Conservation (phyloP, 2,113 vertebrate genomes). For the Notothenia rossii region DNA sequence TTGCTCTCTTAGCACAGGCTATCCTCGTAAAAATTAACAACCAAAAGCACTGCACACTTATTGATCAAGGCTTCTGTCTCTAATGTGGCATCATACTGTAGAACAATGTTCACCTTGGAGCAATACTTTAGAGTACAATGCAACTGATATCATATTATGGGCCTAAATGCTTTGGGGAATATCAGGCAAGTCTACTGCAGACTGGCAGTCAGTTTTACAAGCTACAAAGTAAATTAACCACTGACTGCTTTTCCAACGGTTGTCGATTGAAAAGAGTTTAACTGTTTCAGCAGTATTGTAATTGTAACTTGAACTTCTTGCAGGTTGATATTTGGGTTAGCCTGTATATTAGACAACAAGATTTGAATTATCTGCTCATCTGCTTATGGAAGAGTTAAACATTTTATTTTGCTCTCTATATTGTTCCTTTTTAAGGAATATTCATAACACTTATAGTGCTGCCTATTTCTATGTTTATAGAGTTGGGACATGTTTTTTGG, state of each 20-base stretch:
- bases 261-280: not conserved
- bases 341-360: not conserved
- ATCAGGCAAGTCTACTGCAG: not conserved
- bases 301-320: not conserved
- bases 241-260: not conserved
- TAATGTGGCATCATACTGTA: not conserved
- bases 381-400: too few relatives aligned
- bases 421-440: too few relatives aligned
- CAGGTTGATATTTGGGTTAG: not conserved
- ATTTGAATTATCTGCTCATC: too few relatives aligned
- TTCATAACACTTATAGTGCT: too few relatives aligned
- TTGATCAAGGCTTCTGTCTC: constrained; percentile 38
- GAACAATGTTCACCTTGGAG: constrained; percentile 14
- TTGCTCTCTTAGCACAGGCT: constrained; percentile 38
- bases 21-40: constrained; percentile 53
- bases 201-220: not conserved
- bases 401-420: too few relatives aligned
- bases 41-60: constrained; percentile 29
- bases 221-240: not conserved
- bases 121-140: constrained; percentile 20
- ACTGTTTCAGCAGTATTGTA: not conserved
- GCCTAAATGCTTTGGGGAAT: constrained; percentile 19
- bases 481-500: too few relatives aligned
- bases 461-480: too few relatives aligned
- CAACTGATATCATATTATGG: constrained; percentile 35